Conservation (phyloP, 2,888 invertebrate species). For the Phyto melanocephala region DNA sequence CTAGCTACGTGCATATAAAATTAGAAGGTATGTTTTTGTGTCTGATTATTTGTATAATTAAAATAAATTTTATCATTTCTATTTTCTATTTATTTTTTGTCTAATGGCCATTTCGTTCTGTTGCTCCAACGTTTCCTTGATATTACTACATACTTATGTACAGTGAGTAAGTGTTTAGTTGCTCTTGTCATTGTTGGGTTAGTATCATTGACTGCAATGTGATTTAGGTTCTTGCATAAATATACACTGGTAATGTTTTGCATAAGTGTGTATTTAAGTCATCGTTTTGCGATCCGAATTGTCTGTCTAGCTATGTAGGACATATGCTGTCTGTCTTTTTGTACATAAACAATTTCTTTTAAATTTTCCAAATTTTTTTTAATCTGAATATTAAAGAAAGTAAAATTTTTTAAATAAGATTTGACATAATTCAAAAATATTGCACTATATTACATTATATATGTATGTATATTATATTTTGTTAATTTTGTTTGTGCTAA, state of each 20-base stretch:
- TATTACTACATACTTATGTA: neutral
- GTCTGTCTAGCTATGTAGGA: constrained; percentile 1
- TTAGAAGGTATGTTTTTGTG: constrained; percentile 19
- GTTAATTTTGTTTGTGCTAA: neutral
- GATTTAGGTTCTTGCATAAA: constrained; percentile 37
- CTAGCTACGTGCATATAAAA: neutral
- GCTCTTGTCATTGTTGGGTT: constrained; percentile 20
- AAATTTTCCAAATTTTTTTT: too few relatives aligned
- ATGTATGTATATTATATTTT: too few relatives aligned
- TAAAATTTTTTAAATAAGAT: too few relatives aligned
- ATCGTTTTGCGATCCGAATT: constrained; percentile 36
- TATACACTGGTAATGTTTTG: constrained; percentile 31
- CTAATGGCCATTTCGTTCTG: constrained; percentile 3
- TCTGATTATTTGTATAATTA: neutral
- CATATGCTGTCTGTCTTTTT: neutral
- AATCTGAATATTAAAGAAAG: too few relatives aligned
- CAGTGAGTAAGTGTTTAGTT: constrained; percentile 23
- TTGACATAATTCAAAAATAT: too few relatives aligned
- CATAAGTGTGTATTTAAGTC: constrained; percentile 40
- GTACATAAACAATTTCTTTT: too few relatives aligned
- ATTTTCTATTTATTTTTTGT: neutral
- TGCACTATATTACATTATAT: too few relatives aligned
- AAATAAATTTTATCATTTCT: neutral
- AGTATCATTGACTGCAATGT: constrained; percentile 8
- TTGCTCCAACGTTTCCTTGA: constrained; percentile 37